Evolutionary conservation across 1,140 invertebrate species (phyloP), one percentile per base, ranked within the genome.

Genomic region (Temnothorax curvispinosus): DNA sequence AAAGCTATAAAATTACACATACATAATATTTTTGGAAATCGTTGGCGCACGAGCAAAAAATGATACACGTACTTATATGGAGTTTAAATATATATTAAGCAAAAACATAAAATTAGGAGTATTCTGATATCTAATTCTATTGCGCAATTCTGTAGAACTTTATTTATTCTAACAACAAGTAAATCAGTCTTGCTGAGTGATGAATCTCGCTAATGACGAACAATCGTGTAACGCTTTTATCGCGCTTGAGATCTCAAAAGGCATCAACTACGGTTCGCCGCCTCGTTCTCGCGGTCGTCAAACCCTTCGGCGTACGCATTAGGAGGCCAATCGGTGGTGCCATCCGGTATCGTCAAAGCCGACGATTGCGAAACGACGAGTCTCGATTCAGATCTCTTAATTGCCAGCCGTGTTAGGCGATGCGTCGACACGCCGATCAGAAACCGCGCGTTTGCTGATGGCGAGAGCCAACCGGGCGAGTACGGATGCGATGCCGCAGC

Each of bases 211-310:
- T 56, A 58, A 74, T 41, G 67, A 15, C 11, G 41, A 13, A 58
- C 78, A 35, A 56, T 47, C 35, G 18, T 47, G 38, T 21, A 21
- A 18, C 69, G 27, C 54, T 11, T 44, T 82, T 58, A 58, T 74
- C 78, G 67, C 65, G 65, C n/a, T 74, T 1, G 67, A 58, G 15
- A 74, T 74, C 78, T 82, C 41, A 47, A 82, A 82, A 71, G 65
- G 13, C 41, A 21, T 72, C 52, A 72, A 9, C 15, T 15, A 54
- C 65, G 67, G 80, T 6, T 72, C 52, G 27, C 13, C 67, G 80
- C 54, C 54, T 74, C 67, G 6, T 60, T 74, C 67, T 50, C 80
- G 38, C 78, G 78, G 27, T 69, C 77, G 47, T 54, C 62, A 81
- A 71, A 71, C 64, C 52, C n/a, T 69, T 67, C 35, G 3, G 0